A percentile compares a stretch with the other conserved stretches of the same genome.
Conservation (phyloP, 2,113 vertebrate genomes). For the Colius striatus region DNA sequence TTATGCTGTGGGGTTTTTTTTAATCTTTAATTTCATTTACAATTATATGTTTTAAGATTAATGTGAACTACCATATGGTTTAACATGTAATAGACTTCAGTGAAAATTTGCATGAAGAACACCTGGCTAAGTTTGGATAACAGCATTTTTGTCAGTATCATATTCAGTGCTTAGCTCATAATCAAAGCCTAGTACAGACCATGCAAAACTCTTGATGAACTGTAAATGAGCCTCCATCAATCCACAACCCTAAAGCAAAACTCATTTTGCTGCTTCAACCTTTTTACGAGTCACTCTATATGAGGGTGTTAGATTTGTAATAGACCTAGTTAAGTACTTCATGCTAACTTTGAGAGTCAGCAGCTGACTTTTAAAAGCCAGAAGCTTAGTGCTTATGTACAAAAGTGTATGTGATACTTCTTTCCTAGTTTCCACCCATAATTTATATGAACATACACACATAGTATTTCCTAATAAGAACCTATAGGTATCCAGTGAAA, state of each 20-base stretch:
- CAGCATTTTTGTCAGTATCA: constrained; percentile 21
- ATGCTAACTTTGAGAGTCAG: background rate
- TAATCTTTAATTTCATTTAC: background rate
- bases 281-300: background rate
- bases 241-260: constrained; percentile 19
- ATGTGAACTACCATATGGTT: constrained; percentile 35
- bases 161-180: constrained; percentile 27
- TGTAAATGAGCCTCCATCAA: constrained; percentile 37
- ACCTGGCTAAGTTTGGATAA: constrained; percentile 50
- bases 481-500: background rate
- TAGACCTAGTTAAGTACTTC: background rate
- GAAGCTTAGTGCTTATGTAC: fast-evolving
- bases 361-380: background rate
- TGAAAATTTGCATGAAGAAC: constrained; percentile 35
- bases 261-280: background rate
- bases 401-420: background rate
- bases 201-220: constrained; percentile 50
- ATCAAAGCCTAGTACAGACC: constrained; percentile 57
- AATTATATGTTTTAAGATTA: constrained; percentile 16
- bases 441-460: background rate
- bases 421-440: background rate
- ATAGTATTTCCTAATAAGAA: background rate
- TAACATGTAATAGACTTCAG: constrained; percentile 25
- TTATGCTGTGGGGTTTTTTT: background rate
- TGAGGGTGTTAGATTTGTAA: background rate